A percentile compares a stretch with the other conserved stretches of the same genome.
These are phyloP conservation scores for Plagodis dolabraria DNA, from an alignment of 2,888 invertebrate genomes.

Conservation along the genomic window DNA sequence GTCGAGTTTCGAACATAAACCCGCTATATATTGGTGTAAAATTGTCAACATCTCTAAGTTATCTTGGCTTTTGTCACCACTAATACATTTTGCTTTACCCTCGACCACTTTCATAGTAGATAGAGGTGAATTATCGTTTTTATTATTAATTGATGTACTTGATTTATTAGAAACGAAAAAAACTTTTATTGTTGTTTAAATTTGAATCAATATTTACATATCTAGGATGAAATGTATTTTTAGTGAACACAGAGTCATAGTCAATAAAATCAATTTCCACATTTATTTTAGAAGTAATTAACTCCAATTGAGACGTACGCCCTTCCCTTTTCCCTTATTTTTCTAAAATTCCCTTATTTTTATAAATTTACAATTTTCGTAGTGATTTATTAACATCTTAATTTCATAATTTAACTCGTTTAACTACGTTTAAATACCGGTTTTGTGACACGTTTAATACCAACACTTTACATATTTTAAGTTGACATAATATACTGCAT, in stretches of 20 bases:
- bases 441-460: neutral
- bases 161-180: neutral
- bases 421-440: neutral
- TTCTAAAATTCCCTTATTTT: constrained; percentile 2
- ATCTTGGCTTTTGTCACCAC: too few species aligned
- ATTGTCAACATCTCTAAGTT: neutral
- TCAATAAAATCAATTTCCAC: neutral
- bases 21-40: constrained; percentile 1
- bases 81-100: too few species aligned
- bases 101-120: too few species aligned
- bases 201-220: neutral
- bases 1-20: neutral
- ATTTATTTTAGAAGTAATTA: neutral
- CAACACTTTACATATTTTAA: neutral
- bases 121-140: neutral
- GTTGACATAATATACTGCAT: neutral
- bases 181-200: neutral
- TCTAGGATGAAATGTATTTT: neutral
- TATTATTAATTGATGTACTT: neutral
- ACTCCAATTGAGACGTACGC: neutral
- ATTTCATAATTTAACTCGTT: constrained; percentile 6
- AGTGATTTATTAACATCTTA: too few species aligned
- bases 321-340: neutral
- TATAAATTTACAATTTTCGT: too few species aligned
- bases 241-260: neutral